A percentile compares a stretch with the other conserved stretches of the same genome.
These are phyloP conservation scores for Eudyptes chrysolophus DNA, from an alignment of 2,113 vertebrate genomes.

Conservation along the genomic window DNA sequence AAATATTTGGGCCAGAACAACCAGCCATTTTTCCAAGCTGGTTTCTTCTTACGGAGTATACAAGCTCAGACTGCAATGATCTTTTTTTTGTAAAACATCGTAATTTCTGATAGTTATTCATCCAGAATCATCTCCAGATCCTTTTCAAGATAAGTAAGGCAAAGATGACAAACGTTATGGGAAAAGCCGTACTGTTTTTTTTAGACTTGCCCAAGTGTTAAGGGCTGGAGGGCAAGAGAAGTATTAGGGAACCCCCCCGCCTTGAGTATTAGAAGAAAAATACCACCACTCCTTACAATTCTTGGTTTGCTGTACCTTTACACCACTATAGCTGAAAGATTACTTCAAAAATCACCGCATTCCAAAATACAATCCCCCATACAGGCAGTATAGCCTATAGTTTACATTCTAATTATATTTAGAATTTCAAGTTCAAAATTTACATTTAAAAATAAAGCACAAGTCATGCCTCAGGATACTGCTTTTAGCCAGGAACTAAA, in stretches of 20 bases:
- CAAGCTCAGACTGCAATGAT: neutral
- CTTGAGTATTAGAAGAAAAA: neutral
- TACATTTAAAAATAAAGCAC: neutral
- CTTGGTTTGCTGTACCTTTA: neutral
- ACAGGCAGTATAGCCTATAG: neutral
- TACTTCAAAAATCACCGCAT: neutral
- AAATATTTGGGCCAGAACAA: neutral
- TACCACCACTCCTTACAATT: neutral
- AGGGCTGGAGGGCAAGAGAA: neutral
- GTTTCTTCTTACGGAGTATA: neutral
- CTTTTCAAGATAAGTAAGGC: neutral
- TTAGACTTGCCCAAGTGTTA: neutral
- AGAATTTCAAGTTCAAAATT: neutral
- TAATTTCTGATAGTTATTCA: neutral
- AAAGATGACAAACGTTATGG: neutral
- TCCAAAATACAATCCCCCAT: neutral
- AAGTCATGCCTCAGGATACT: neutral
- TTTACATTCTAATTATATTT: neutral
- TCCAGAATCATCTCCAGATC: neutral
- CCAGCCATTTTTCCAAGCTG: neutral
- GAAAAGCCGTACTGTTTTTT: neutral
- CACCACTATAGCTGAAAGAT: neutral
- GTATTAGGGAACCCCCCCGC: fast-evolving
- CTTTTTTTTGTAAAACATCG: neutral
- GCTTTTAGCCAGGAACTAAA: neutral